Evolutionary conservation across 2,797 vertebrate genomes (phyloP).

Genomic region (Chiroxiphia lanceolata): DNA sequence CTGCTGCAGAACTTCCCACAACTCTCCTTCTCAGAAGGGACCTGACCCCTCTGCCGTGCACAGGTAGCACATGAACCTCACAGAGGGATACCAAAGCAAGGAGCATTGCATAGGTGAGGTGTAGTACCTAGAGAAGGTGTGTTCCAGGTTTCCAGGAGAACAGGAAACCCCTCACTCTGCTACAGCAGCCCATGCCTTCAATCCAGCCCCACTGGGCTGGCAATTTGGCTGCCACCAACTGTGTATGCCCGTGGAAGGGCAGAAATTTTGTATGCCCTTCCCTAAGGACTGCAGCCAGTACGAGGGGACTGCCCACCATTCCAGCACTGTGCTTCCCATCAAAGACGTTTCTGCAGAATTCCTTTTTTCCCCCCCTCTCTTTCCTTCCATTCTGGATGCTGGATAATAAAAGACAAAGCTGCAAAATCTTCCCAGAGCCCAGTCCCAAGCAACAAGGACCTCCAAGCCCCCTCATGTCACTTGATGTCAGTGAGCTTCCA

Average conservation of each 20-base stretch:
- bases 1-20: neutral
- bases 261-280: neutral
- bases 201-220: neutral
- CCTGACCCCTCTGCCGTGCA: neutral
- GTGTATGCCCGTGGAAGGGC: neutral
- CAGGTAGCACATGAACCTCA: rapidly evolving
- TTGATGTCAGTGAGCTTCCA: neutral
- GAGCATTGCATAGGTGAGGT: rapidly evolving
- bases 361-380: neutral
- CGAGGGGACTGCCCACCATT: rapidly evolving
- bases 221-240: neutral
- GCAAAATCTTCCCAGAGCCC: neutral
- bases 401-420: neutral
- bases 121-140: neutral
- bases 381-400: neutral
- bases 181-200: neutral
- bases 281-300: neutral
- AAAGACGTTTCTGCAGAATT: neutral
- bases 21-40: neutral
- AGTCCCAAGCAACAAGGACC: neutral
- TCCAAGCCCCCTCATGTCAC: neutral
- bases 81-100: rapidly evolving
- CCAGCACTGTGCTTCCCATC: neutral
- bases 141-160: neutral
- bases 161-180: neutral